Evolutionary conservation across 2,888 invertebrate species (phyloP).

Genomic region (Dysmachus trigonus): DNA sequence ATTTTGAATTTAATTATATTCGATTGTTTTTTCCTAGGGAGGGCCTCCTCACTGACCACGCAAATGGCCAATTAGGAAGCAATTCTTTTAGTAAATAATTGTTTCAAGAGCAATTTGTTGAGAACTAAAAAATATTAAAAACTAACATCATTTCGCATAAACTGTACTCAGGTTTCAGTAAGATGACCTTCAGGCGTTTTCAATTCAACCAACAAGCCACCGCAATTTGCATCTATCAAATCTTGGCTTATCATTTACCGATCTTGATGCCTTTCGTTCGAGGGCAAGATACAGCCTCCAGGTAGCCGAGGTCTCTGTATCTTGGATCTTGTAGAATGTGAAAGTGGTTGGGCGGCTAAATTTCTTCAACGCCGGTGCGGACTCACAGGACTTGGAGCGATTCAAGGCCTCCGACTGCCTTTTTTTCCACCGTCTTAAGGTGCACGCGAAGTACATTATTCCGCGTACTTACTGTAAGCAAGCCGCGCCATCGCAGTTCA

Average conservation of each 20-base stretch:
- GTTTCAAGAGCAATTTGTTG: too few species aligned
- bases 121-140: too few species aligned
- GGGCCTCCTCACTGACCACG: too few species aligned
- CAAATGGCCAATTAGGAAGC: too few species aligned
- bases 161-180: not conserved
- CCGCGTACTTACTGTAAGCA: not conserved
- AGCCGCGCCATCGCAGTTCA: not conserved
- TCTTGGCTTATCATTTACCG: not conserved
- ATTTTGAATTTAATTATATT: too few species aligned
- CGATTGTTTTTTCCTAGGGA: too few species aligned
- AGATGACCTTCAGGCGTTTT: not conserved
- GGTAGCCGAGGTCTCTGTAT: not conserved
- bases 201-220: not conserved
- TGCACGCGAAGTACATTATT: not conserved
- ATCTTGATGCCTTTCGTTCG: not conserved
- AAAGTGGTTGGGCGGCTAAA: not conserved
- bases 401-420: not conserved
- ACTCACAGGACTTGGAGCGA: not conserved
- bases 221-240: not conserved
- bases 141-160: not conserved
- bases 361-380: not conserved
- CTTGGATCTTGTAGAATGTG: slow-evolving; percentile 16
- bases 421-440: not conserved
- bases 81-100: too few species aligned
- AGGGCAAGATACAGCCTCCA: not conserved